phyloP scores from a whole-genome alignment of 2,797 vertebrate species.

The Lacerta bilineata region DNA sequence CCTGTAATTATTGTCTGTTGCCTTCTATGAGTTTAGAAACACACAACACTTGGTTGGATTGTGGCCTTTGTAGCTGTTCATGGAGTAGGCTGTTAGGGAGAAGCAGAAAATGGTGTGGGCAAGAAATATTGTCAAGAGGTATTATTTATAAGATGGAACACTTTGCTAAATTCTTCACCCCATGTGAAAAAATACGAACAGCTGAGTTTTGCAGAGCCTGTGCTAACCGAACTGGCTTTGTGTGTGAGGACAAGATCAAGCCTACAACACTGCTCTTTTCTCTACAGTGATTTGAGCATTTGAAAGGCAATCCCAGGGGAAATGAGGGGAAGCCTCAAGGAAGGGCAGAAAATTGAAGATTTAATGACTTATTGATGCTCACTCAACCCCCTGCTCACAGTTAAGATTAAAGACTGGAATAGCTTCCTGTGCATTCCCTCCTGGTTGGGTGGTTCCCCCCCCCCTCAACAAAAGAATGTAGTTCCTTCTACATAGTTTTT shows the following conservation, averaged over 20 bases:
- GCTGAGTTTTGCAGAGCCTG: background rate
- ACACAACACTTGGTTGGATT: background rate
- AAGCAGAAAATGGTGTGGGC: background rate
- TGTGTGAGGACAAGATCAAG: background rate
- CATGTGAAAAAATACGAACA: conserved; percentile 6
- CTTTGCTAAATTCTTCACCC: background rate
- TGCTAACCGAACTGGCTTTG: background rate
- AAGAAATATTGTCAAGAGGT: background rate
- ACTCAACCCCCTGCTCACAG: conserved; percentile 44
- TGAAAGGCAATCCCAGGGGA: conserved; percentile 46
- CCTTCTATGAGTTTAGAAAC: background rate
- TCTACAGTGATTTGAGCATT: conserved; percentile 47
- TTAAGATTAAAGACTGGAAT: conserved; percentile 66
- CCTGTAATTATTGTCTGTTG: background rate
- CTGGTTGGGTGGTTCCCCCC: background rate
- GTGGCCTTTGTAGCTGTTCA: background rate
- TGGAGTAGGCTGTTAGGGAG: background rate
- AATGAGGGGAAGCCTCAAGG: conserved; percentile 55
- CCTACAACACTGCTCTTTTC: conserved; percentile 2
- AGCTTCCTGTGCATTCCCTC: conserved; percentile 51
- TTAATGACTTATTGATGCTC: conserved; percentile 66
- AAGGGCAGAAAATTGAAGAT: conserved; percentile 71
- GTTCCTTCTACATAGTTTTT: conserved; percentile 11
- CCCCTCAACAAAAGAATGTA: conserved; percentile 26
- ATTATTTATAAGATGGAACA: conserved; percentile 9